Evolutionary conservation across 2,113 vertebrate species (phyloP), one percentile per base, ranked within the genome.

Genomic region (Lepidothrix coronata): DNA sequence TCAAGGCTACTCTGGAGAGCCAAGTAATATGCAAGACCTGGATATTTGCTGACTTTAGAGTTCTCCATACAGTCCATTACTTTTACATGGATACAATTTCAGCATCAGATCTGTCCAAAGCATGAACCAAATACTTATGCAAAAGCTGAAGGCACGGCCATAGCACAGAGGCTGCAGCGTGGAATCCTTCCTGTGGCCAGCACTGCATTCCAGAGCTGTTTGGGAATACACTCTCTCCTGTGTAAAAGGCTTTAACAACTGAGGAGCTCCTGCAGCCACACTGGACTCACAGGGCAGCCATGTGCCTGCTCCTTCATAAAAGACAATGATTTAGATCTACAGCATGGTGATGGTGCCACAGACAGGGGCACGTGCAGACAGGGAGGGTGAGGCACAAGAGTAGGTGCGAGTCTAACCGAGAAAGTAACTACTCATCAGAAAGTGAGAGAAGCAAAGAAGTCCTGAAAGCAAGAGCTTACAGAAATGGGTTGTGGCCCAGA

Each of bases 381-480:
- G 43, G 55, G 52, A 87, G n/a, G 39, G 91, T 67, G 12, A 39
- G 22, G 91, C 59, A 81, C 3, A 18, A 71, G 54, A 39, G 24
- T 4, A 68, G 25, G 57, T 39, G 37, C 13, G 93, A 68, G 31
- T 25, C 41, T 49, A 44, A 84, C 23, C 18, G 14, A 87, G 49
- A 92, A 78, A 87, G 86, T 31, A 75, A 71, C 63, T 31, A 12
- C 59, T 63, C 79, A 27, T 74, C 71, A 83, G 67, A 95, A 89
- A 87, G 59, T 8, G 85, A 96, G 49, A 93, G 49, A 89, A 88
- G 89, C 62, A 86, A 54, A 82, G 85, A 94, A 88, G 82, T 91
- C 90, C 86, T 91, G 48, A 91, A 92, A 93, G 88, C 95, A 95
- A 95, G 33, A 91, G 91, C 82, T 70, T 83, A 79, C 22, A 93